Percentiles rank a stretch among this genome's conserved stretches.
Conservation (phyloP, 2,113 vertebrate genomes). For the Serinus canaria region DNA sequence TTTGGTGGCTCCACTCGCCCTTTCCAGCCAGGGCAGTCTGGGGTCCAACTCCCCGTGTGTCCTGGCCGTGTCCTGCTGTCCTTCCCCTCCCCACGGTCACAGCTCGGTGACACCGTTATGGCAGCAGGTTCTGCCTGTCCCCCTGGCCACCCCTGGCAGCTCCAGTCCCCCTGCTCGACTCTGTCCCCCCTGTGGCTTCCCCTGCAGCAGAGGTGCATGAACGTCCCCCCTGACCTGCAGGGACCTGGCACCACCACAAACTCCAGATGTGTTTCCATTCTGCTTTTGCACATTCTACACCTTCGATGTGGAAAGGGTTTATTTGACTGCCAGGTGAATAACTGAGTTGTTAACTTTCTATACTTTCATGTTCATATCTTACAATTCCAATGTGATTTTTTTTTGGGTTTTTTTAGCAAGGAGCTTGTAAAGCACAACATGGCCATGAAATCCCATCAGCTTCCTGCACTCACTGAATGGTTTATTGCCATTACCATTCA, state of each 20-base stretch:
- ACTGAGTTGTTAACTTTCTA: neutral
- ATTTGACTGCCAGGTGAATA: neutral
- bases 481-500: neutral
- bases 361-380: neutral
- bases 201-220: neutral
- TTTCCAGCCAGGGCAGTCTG: neutral
- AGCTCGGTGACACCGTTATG: rapidly evolving
- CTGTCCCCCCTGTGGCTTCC: neutral
- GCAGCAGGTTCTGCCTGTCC: neutral
- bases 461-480: neutral
- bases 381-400: neutral
- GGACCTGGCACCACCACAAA: neutral
- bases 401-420: neutral
- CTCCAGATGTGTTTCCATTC: neutral
- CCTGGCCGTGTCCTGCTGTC: neutral
- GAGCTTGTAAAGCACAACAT: neutral
- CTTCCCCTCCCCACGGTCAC: neutral
- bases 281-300: neutral
- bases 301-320: neutral
- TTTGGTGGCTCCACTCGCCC: neutral
- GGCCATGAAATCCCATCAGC: neutral
- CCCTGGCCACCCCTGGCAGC: neutral
- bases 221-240: rapidly evolving
- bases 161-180: rapidly evolving
- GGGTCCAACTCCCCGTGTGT: rapidly evolving